These are phyloP conservation scores for Caradrina clavipalpis DNA, from an alignment of 2,888 invertebrate genomes.

Conservation along the genomic window DNA sequence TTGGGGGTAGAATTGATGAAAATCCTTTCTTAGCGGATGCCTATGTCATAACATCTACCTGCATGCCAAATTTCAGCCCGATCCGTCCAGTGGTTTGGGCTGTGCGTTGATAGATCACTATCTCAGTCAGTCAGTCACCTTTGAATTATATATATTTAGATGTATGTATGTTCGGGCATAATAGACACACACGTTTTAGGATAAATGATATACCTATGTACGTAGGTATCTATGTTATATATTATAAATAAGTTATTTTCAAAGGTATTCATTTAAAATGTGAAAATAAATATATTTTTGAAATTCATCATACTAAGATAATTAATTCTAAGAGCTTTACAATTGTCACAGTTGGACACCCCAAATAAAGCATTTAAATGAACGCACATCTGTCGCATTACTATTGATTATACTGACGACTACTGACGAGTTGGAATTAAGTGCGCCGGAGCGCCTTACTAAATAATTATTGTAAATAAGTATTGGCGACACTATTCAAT, in stretches of 20 bases:
- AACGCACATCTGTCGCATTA: conserved; percentile 42
- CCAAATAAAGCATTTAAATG: conserved; percentile 24
- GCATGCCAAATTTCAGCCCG: too few species aligned
- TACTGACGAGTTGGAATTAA: conserved; percentile 2
- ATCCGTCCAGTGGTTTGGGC: too few species aligned
- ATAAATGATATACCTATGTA: not conserved
- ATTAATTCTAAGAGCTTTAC: not conserved
- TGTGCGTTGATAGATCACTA: too few species aligned
- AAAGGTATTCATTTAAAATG: too few species aligned
- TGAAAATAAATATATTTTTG: not conserved
- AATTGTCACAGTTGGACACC: conserved; percentile 15
- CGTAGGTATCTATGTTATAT: not conserved
- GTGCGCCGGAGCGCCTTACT: conserved; percentile 6
- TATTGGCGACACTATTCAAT: conserved; percentile 13
- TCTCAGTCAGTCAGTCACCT: too few species aligned
- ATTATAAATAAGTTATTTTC: too few species aligned
- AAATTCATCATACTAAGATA: not conserved
- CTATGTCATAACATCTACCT: too few species aligned
- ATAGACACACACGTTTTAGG: not conserved
- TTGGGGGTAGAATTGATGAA: too few species aligned
- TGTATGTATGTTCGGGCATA: too few species aligned
- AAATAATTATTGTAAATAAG: conserved; percentile 15
- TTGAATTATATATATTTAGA: too few species aligned
- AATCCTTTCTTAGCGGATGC: too few species aligned
- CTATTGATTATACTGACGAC: conserved; percentile 16